Conservation (phyloP, 2,797 vertebrate species). For the Harpagifer antarcticus region DNA sequence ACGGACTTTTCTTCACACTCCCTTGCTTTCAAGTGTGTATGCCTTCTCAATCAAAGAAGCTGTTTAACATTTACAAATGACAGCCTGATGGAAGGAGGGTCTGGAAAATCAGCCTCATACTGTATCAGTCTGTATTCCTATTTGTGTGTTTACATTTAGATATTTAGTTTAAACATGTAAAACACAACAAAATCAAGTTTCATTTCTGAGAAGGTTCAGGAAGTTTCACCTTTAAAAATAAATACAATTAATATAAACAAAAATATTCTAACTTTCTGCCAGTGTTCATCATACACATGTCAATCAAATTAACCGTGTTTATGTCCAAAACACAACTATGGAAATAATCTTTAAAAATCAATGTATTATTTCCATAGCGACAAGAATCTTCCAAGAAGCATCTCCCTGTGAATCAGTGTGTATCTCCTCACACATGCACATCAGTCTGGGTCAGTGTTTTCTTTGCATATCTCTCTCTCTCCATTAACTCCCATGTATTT, state of each 20-base stretch:
- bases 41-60: too few species aligned
- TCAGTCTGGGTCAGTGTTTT: constrained; percentile 28
- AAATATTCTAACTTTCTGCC: too few species aligned
- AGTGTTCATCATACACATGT: too few species aligned
- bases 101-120: not conserved
- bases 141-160: too few species aligned
- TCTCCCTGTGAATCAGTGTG: not conserved
- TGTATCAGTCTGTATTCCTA: too few species aligned
- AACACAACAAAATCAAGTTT: too few species aligned
- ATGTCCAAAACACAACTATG: not conserved
- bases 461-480: constrained; percentile 3
- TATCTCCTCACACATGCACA: constrained; percentile 14
- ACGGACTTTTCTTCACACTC: too few species aligned
- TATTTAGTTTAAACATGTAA: too few species aligned
- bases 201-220: too few species aligned
- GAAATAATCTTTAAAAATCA: not conserved
- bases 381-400: not conserved
- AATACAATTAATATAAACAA: too few species aligned
- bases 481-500: constrained; percentile 34
- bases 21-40: too few species aligned
- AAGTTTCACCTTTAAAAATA: too few species aligned
- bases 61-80: not conserved
- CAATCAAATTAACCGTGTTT: not conserved
- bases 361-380: not conserved
- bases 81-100: not conserved